Percentiles rank a stretch among this genome's conserved stretches.
These are phyloP conservation scores for Aphodius granarius DNA, from an alignment of 2,888 invertebrate species.

Conservation along the genomic window DNA sequence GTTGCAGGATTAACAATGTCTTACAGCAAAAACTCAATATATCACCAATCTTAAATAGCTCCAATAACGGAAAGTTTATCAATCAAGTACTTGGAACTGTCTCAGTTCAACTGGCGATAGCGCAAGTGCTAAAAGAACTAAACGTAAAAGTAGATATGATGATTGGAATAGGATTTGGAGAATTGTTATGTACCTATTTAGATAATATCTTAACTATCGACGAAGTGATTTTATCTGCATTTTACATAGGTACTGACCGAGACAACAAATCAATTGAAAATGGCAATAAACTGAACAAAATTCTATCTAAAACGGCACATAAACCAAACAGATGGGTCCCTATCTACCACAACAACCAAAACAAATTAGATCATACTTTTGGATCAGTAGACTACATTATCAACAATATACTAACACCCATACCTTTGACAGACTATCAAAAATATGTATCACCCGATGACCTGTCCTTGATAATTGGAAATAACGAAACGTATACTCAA, in stretches of 20 bases:
- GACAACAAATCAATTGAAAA: background rate
- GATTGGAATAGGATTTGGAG: constrained; percentile 81
- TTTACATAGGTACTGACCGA: background rate
- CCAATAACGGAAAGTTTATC: background rate
- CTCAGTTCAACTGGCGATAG: constrained; percentile 61
- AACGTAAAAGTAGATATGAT: constrained; percentile 44
- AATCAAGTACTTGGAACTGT: constrained; percentile 31
- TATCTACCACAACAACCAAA: background rate
- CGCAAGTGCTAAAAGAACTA: constrained; percentile 57
- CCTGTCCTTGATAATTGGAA: background rate
- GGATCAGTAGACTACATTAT: background rate
- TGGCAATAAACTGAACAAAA: background rate
- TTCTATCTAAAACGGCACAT: background rate
- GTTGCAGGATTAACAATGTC: constrained; percentile 15
- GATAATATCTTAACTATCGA: constrained; percentile 84
- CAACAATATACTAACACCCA: background rate
- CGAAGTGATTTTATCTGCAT: constrained; percentile 61
- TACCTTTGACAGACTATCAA: background rate
- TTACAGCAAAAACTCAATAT: constrained; percentile 16
- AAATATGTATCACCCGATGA: background rate
- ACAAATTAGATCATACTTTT: background rate
- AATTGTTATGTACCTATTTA: constrained; percentile 88
- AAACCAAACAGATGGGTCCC: background rate
- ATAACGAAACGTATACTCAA: background rate
- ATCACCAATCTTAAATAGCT: constrained; percentile 17